Evolutionary conservation across 2,888 invertebrate species (phyloP), one percentile per base, ranked within the genome.

Genomic region (Iselma pallidipennis): DNA sequence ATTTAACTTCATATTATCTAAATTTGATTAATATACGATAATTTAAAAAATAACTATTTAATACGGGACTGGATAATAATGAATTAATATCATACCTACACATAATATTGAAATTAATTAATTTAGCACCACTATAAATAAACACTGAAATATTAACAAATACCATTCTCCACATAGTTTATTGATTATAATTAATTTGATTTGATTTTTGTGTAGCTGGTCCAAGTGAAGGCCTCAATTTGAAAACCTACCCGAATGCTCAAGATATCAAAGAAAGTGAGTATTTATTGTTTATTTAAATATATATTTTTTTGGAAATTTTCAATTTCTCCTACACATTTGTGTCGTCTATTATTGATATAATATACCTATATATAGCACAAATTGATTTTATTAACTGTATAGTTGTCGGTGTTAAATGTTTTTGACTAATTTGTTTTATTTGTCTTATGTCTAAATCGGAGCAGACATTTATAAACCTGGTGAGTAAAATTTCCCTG

Each of bases 251-350:
- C 76, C 95, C 95, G 0, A 82, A 83, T 26, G 86, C 88, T 28
- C 94, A 95, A 81, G 87, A 86, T 49, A 90, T 94, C 67, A 90
- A 92, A 88, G 89, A 92, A 87, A 91, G 95, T 95, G 83, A 91
- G 92, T 88, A 74, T 50, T 52, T n/a, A 23, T 25, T 4, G 2
- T 10, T 28, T 25, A 4, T 16, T 1, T 10, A 4, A 1, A 2
- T 57, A 25, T 42, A 5, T 61, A 19, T 1, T 57, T 25, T 7
- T 21, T 53, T 9, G 23, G 7, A 37, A 37, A 2, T 16, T 37
- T 16, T 16, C 5, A 16, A 16, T 16, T 16, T 19, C 2, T 19
- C 21, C n/a, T 2, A 42, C 42, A 42, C 10, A 42, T 1, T 10
- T 42, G 16, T 37, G n/a, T 37, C n/a, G 37, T 57, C 33, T 53